Conservation (phyloP, 2,888 invertebrate genomes). For the Volucella inanis region DNA sequence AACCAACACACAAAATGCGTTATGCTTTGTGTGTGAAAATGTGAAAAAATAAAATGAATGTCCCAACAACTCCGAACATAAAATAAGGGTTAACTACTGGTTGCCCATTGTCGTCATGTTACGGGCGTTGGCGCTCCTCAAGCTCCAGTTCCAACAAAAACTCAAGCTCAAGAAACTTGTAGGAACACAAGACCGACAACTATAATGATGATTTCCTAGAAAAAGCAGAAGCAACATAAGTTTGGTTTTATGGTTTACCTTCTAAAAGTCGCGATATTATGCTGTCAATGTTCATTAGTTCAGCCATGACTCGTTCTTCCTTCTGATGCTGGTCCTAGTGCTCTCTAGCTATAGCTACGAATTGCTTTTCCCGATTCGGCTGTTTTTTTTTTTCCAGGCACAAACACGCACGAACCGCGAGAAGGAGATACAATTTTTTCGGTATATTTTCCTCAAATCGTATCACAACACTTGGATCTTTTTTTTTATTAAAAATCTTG, state of each 20-base stretch:
- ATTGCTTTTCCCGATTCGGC: conserved; percentile 17
- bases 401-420: conserved; percentile 47
- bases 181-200: no score
- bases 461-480: conserved; percentile 1
- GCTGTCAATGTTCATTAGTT: conserved; percentile 82
- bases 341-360: conserved; percentile 3
- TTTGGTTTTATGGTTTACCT: conserved; percentile 77
- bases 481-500: conserved; percentile 12
- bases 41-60: not conserved
- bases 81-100: conserved; percentile 39
- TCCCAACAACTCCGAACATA: conserved; percentile 8
- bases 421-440: not conserved
- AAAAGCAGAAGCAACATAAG: not conserved
- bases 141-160: not conserved
- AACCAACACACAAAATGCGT: conserved; percentile 29
- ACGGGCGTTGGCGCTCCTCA: conserved; percentile 61
- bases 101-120: conserved; percentile 8
- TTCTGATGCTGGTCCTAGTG: conserved; percentile 36
- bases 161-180: not conserved
- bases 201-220: not conserved
- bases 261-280: conserved; percentile 82
- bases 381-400: conserved; percentile 10
- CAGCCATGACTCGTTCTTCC: conserved; percentile 78
- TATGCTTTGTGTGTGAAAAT: conserved; percentile 37
- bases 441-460: conserved; percentile 29